phyloP scores from a whole-genome alignment of 1,140 invertebrate genomes.

The Neodiprion virginianus region DNA sequence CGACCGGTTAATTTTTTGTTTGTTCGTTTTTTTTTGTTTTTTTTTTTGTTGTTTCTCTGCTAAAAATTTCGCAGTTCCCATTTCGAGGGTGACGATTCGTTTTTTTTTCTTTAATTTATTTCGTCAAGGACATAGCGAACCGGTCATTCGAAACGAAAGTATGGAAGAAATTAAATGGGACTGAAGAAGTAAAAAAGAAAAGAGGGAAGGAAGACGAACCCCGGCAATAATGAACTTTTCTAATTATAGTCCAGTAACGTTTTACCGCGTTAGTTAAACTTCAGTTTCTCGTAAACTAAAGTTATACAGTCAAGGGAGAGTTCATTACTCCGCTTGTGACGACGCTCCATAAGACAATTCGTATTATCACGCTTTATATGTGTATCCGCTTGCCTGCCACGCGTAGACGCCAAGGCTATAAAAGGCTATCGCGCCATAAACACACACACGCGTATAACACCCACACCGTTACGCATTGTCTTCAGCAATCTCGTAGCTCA shows the following conservation, averaged over 20 bases:
- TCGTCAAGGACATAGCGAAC: too few species aligned
- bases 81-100: too few species aligned
- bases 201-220: neutral
- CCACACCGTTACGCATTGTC: too few species aligned
- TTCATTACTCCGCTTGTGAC: neutral
- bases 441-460: neutral
- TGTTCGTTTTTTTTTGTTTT: too few species aligned
- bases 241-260: slow-evolving; percentile 11
- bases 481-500: too few species aligned
- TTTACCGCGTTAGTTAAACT: slow-evolving; percentile 16
- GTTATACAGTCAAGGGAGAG: slow-evolving; percentile 12
- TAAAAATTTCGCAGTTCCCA: too few species aligned
- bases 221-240: slow-evolving; percentile 14
- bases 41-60: too few species aligned
- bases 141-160: neutral
- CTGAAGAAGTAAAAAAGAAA: neutral
- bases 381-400: neutral
- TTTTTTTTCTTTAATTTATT: too few species aligned
- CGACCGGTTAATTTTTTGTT: neutral
- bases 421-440: neutral
- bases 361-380: neutral
- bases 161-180: slow-evolving; percentile 6
- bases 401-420: neutral
- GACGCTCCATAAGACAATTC: neutral
- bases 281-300: slow-evolving; percentile 16